Percentiles rank a stretch among this genome's conserved stretches.
These are phyloP conservation scores for Pitta sordida DNA, from an alignment of 2,113 vertebrate genomes.

Conservation along the genomic window DNA sequence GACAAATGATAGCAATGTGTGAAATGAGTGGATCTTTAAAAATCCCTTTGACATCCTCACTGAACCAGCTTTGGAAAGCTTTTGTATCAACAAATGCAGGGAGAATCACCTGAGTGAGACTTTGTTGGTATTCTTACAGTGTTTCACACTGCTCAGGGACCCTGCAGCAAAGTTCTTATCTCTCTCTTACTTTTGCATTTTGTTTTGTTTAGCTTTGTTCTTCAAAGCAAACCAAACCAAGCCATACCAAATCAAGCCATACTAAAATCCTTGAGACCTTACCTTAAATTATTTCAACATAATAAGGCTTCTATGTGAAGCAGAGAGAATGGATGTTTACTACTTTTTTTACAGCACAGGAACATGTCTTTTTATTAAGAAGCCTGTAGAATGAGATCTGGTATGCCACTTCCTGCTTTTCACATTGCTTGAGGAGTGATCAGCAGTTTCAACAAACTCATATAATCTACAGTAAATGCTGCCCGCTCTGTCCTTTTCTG, in stretches of 20 bases:
- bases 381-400: neutral
- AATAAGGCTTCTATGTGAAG: neutral
- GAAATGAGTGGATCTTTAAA: neutral
- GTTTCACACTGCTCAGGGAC: neutral
- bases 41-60: neutral
- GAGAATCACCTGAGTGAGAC: neutral
- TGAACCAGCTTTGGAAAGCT: neutral
- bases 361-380: neutral
- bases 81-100: neutral
- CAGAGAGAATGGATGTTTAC: neutral
- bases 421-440: neutral
- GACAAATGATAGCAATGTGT: neutral
- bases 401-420: neutral
- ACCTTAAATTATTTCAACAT: conserved; percentile 27
- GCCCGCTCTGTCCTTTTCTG: neutral
- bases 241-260: neutral
- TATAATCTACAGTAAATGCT: neutral
- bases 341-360: neutral
- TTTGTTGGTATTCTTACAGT: neutral
- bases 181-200: neutral
- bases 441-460: neutral
- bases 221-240: neutral
- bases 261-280: neutral
- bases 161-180: neutral
- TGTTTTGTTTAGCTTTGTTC: neutral